Base-by-base conservation (phyloP, 2,113 vertebrate genomes). In the Sterrhoptilus dennistouni region DNA sequence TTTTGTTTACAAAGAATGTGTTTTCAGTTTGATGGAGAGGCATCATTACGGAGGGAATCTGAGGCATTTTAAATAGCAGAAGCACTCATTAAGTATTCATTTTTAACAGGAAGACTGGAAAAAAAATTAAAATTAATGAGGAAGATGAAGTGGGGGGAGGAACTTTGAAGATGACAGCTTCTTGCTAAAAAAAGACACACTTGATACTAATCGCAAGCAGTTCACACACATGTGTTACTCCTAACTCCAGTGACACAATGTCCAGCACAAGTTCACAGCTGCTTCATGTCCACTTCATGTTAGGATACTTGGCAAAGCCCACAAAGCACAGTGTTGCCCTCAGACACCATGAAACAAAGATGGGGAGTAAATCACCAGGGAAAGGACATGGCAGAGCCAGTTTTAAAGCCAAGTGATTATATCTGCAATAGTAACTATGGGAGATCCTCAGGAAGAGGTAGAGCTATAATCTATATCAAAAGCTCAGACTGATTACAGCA, bases 61-160 rank as follows among this genome's bases (percentile, higher is more conserved):
- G 83, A 95, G 92, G 94, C 93, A 97, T 96, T 97, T 95, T 91
- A 95, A 96, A 92, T 74, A 96, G 94, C 94, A 96, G 81, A 91
- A 88, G 82, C 76, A 91, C 76, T 97, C 86, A 97, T 97, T 97
- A 98, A 96, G 89, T 89, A 95, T 96, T 93, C 88, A 97, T 97
- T 97, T 97, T 95, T 96, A 97, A 95, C 84, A 95, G 94, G 96
- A 97, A 97, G 92, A 83, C 83, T 94, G 68, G 49, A 65, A 96
- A 87, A 72, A 90, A 94, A 93, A 96, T 95, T 96, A 96, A 96
- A 97, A 97, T 97, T 97, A 97, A 97, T 97, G 96, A 96, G 96
- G 27, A 95, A 88, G 96, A 96, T 93, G 83, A 94, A 87, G 87
- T 54, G 72, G 0, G 33, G 25, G 64, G 77, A 53, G 42, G 24